Percentiles rank a stretch among this genome's conserved stretches.
These are phyloP conservation scores for Lagorchestes hirsutus DNA, from an alignment of 2,797 vertebrate genomes.

Conservation along the genomic window DNA sequence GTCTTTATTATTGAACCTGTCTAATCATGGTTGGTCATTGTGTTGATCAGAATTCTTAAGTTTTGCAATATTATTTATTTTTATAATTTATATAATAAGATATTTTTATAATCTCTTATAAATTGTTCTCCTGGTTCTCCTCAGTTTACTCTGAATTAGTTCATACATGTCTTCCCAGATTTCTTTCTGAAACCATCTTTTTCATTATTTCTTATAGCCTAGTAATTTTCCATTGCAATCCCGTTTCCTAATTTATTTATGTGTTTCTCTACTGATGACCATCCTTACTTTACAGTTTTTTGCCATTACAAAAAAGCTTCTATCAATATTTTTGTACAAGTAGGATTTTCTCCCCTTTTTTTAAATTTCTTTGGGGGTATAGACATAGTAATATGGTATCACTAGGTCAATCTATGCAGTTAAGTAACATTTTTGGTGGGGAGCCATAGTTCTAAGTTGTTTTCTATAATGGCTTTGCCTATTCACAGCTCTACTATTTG, in stretches of 20 bases:
- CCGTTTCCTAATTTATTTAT: neutral
- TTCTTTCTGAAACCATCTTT: neutral
- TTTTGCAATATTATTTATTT: neutral
- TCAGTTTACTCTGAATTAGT: neutral
- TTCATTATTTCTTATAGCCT: neutral
- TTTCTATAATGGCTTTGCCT: neutral
- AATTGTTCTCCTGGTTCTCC: neutral
- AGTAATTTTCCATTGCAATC: neutral
- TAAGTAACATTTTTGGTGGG: neutral
- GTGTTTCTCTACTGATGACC: neutral
- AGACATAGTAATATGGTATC: neutral
- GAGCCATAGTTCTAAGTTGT: neutral
- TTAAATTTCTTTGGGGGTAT: neutral
- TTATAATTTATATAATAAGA: neutral
- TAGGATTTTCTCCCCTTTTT: neutral
- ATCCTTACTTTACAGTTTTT: neutral
- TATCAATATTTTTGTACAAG: neutral
- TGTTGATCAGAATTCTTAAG: neutral
- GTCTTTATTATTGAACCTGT: neutral
- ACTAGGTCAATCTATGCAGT: neutral
- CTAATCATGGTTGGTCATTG: neutral
- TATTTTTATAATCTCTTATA: neutral
- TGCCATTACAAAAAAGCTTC: neutral
- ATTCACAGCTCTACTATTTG: neutral
- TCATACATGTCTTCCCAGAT: neutral